A percentile compares a stretch with the other conserved stretches of the same genome.
Conservation (phyloP, 2,888 invertebrate genomes). For the Cerceris rybyensis region DNA sequence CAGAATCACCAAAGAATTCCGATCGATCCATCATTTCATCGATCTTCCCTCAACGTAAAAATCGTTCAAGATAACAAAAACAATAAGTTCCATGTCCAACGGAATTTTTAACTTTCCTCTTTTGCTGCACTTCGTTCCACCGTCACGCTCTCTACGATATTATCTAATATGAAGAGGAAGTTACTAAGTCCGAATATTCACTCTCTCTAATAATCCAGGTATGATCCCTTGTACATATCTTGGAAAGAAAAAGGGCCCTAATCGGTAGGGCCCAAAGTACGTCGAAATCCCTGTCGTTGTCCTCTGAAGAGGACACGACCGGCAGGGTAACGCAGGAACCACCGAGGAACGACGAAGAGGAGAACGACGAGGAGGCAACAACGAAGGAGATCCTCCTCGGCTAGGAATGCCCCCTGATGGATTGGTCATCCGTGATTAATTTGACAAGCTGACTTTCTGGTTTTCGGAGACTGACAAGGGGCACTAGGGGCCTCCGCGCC, state of each 20-base stretch:
- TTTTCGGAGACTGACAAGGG: slow-evolving; percentile 79
- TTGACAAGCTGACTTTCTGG: slow-evolving; percentile 82
- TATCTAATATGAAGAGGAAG: too few species aligned
- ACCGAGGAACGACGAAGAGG: slow-evolving; percentile 19
- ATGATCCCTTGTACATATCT: too few species aligned
- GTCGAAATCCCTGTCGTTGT: slow-evolving; percentile 55
- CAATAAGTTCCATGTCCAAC: too few species aligned
- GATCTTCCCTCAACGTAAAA: too few species aligned
- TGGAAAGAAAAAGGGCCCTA: neutral
- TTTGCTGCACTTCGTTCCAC: too few species aligned
- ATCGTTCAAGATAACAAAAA: too few species aligned
- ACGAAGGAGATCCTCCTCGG: slow-evolving; percentile 63
- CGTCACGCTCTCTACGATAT: too few species aligned
- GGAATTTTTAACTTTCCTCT: too few species aligned
- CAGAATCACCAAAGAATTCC: neutral
- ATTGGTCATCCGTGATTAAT: slow-evolving; percentile 82
- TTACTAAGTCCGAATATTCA: too few species aligned
- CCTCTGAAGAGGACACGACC: slow-evolving; percentile 23
- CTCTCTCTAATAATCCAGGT: too few species aligned
- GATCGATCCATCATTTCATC: neutral
- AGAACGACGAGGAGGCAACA: slow-evolving; percentile 33
- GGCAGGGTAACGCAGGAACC: slow-evolving; percentile 15
- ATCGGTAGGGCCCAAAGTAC: slow-evolving; percentile 5
- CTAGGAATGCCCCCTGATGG: slow-evolving; percentile 81
- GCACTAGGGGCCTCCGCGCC: slow-evolving; percentile 67